Base-by-base conservation (phyloP, 2,888 invertebrate species). In the Calephelis perditalis region DNA sequence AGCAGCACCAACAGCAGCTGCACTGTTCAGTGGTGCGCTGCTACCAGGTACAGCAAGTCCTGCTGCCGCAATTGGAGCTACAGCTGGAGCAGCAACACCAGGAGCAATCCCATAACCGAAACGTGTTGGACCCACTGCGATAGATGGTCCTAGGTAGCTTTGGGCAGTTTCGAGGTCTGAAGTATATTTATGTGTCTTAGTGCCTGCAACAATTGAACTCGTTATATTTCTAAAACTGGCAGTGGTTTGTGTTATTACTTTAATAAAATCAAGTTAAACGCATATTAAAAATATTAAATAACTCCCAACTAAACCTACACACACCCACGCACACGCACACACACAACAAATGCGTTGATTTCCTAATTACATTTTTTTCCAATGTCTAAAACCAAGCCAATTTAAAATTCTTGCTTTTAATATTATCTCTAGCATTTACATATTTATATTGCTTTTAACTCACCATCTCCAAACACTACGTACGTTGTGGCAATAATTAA, bases 401-500 rank as follows among this genome's bases (percentile, higher is more conserved):
- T 26, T 26, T 26, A 26, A 26, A 26, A 26, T 26, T 26, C 26
- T 26, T 26, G 26, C 26, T 26, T 26, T 26, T 26, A 26, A 4
- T 26, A 26, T 26, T 3, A 26, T 26, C 26, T 4, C 26, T 26
- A 26, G 26, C 26, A 26, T 26, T 26, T 26, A 26, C 26, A 26
- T 26, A 26, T 26, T 26, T 26, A 26, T 26, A 26, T 26, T 3
- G 26, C 26, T 26, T 26, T 26, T 26, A 26, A 58, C 77, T 82
- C 63, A 86, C 86, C 84, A 65, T 79, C 81, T 78, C 83, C 88
- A 63, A 79, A 73, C 60, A 79, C 82, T 76, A 77, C 84, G 75
- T 78, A 81, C 75, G 82, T 84, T 70, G 82, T 75, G 67, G 86
- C 86, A 81, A 89, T 76, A 74, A 88, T 81, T 70, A 88, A 84